These are phyloP conservation scores for Mimumesa dahlbomi DNA, from an alignment of 2,888 invertebrate genomes.

Conservation along the genomic window DNA sequence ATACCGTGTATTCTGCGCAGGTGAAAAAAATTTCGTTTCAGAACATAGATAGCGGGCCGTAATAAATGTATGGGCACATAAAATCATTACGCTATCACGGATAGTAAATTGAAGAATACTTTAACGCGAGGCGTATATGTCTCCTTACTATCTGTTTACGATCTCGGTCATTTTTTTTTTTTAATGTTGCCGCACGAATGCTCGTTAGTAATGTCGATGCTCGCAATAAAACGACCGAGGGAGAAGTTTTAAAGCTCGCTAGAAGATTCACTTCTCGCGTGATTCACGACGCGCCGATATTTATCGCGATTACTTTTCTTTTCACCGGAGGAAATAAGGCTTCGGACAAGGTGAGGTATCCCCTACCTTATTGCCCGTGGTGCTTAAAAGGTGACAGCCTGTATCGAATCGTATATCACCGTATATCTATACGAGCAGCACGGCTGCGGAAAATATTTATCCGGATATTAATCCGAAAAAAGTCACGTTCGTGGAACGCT, in stretches of 20 bases:
- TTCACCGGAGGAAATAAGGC: slow-evolving; percentile 26
- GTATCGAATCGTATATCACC: not conserved
- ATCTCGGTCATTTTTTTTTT: not conserved
- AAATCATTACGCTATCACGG: too few species aligned
- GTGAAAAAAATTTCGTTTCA: too few species aligned
- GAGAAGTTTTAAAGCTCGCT: slow-evolving; percentile 8
- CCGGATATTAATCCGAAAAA: not conserved
- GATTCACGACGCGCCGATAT: slow-evolving; percentile 43
- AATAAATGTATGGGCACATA: too few species aligned
- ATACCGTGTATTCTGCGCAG: too few species aligned
- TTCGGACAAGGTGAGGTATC: slow-evolving; percentile 7
- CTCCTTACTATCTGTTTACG: too few species aligned
- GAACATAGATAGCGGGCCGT: too few species aligned
- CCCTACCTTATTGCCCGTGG: not conserved
- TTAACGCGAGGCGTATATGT: too few species aligned
- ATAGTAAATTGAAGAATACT: too few species aligned
- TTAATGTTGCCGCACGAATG: not conserved
- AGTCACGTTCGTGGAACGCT: not conserved
- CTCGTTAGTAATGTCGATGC: slow-evolving; percentile 7
- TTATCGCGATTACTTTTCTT: slow-evolving; percentile 32
- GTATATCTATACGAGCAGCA: too few species aligned
- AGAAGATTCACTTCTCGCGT: slow-evolving; percentile 10
- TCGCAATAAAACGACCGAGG: not conserved
- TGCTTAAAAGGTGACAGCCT: not conserved
- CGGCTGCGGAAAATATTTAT: not conserved